Evolutionary conservation across 2,797 vertebrate genomes (phyloP).

Genomic region (Acanthopagrus latus): DNA sequence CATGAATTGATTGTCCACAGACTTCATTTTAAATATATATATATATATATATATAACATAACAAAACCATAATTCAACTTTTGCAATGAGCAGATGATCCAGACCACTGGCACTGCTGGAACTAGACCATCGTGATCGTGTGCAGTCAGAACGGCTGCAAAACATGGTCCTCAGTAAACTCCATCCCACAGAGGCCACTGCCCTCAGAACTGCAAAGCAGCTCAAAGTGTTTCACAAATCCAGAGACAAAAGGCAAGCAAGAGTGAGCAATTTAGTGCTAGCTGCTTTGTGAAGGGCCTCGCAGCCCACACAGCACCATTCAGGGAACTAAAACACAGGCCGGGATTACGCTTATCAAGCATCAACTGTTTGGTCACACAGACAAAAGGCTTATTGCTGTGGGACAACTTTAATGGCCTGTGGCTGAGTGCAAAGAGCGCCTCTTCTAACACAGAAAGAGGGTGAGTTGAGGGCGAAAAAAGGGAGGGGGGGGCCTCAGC

Average conservation of each 20-base stretch:
- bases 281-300: slow-evolving; percentile 78
- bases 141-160: slow-evolving; percentile 60
- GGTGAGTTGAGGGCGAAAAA: slow-evolving; percentile 47
- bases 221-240: slow-evolving; percentile 81
- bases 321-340: slow-evolving; percentile 72
- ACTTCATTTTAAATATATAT: slow-evolving; percentile 24
- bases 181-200: slow-evolving; percentile 73
- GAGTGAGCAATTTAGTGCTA: slow-evolving; percentile 78
- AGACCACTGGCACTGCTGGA: slow-evolving; percentile 3
- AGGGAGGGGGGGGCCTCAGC: slow-evolving; percentile 32
- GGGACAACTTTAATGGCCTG: slow-evolving; percentile 79
- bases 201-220: slow-evolving; percentile 74
- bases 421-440: slow-evolving; percentile 72
- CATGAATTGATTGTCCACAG: background rate
- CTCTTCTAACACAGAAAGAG: slow-evolving; percentile 62
- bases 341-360: slow-evolving; percentile 81
- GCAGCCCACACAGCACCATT: slow-evolving; percentile 80
- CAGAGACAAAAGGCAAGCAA: slow-evolving; percentile 82
- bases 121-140: slow-evolving; percentile 20
- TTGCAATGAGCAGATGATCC: slow-evolving; percentile 29
- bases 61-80: slow-evolving; percentile 8
- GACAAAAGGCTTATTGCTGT: slow-evolving; percentile 78
- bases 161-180: slow-evolving; percentile 62
- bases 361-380: slow-evolving; percentile 80
- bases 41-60: slow-evolving; percentile 1